Base-by-base conservation (phyloP, 1,140 invertebrate genomes). In the Dreissena polymorpha region DNA sequence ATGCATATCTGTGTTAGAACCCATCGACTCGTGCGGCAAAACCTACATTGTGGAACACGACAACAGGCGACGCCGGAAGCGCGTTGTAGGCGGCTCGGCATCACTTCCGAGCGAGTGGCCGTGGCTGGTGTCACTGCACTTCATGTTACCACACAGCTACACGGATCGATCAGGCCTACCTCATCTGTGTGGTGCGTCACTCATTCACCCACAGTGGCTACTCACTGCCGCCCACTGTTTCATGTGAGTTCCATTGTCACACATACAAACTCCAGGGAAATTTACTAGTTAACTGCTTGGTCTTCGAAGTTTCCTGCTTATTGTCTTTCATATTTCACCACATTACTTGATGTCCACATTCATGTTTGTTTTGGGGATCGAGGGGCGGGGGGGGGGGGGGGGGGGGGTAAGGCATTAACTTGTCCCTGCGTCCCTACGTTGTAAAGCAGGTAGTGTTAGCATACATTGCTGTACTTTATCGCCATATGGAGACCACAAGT, bases 221-320 rank as follows among this genome's bases (percentile, higher is more conserved):
- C 55, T 94, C 18, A 91, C 93, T 0, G 93, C 93, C 6, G 93
- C 92, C 18, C 93, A 94, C 83, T 94, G 93, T 83, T 91, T 92
- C 68, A 85, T 89, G 87, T 88, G 83, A 71, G 86, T 80, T 39
- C 39, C 3, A n/a, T 23, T 39, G 51, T 39, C n/a, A 64, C 10
- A 12, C n/a, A 29, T 0, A 14, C 16, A 14, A 23, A 13, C 7
- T 16, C 8, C 18, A 29, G 10, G n/a, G 13, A 18, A 70, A n/a
- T 13, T 23, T 0, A n/a, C 25, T 14, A 70, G n/a, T 70, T 0
- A 25, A 10, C 7, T 73, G 21, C 0, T 73, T 29, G n/a, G 53
- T n/a, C 5, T 69, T 29, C 21, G 67, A 69, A 0, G 21, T 27
- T n/a, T 21, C 39, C 18, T 16, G 14, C 39, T 27, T 29, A 27